Conservation (phyloP, 2,797 vertebrate species). For the Trematomus bernacchii region DNA sequence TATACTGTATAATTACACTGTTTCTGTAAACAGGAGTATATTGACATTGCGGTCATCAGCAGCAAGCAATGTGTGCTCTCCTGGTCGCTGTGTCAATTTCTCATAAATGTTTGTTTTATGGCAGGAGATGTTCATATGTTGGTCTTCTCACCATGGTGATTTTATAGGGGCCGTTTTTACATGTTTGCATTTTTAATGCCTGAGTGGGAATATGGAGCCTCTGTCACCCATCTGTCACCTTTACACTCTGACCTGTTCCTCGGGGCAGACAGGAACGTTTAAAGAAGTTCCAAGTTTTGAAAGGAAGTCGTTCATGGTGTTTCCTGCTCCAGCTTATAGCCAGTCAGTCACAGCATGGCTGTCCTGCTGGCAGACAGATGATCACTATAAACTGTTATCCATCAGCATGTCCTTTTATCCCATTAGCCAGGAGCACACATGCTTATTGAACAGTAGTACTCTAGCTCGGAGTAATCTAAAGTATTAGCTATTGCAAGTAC, state of each 20-base stretch:
- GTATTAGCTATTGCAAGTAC: slow-evolving; percentile 45
- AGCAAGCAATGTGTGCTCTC: slow-evolving; percentile 6
- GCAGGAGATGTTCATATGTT: neutral
- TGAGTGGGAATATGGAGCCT: neutral
- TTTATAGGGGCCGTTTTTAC: neutral
- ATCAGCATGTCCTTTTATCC: slow-evolving; percentile 25
- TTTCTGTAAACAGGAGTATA: slow-evolving; percentile 4
- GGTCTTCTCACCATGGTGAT: slow-evolving; percentile 1
- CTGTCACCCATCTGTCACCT: neutral
- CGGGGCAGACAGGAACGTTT: neutral
- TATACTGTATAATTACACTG: slow-evolving; percentile 1
- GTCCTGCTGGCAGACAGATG: slow-evolving; percentile 4
- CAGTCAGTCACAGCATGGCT: slow-evolving; percentile 1
- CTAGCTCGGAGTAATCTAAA: slow-evolving; percentile 20
- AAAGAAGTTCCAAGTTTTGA: neutral
- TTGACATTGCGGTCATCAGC: slow-evolving; percentile 17
- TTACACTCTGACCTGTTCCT: neutral
- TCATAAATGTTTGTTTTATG: slow-evolving; percentile 8
- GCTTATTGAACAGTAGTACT: slow-evolving; percentile 5
- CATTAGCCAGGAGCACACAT: slow-evolving; percentile 33
- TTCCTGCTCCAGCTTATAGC: slow-evolving; percentile 37
- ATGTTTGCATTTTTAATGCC: slow-evolving; percentile 1
- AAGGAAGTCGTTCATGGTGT: slow-evolving; percentile 38
- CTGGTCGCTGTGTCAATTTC: neutral
- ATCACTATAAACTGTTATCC: neutral